These are phyloP conservation scores for Aphidius ervi DNA, from an alignment of 1,140 invertebrate genomes.

Conservation along the genomic window DNA sequence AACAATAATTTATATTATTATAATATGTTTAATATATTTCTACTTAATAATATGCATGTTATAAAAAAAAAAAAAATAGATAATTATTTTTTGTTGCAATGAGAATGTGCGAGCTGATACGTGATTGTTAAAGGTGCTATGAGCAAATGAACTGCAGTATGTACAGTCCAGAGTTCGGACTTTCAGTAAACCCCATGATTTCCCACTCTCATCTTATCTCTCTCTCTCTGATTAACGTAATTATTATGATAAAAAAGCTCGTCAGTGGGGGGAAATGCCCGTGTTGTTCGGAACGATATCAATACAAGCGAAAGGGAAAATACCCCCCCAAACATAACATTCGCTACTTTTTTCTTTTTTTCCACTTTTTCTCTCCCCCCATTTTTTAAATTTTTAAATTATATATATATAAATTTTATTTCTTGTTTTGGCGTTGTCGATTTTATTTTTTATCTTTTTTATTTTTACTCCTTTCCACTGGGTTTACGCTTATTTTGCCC, in stretches of 20 bases:
- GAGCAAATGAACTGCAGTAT: too few relatives aligned
- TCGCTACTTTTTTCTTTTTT: conserved; percentile 37
- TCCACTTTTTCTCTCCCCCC: conserved; percentile 8
- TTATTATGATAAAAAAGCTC: background rate
- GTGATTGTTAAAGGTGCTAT: too few relatives aligned
- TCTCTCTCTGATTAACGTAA: background rate
- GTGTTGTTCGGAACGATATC: conserved; percentile 20
- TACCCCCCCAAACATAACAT: conserved; percentile 26
- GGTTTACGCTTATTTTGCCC: background rate
- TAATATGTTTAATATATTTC: too few relatives aligned
- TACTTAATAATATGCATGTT: too few relatives aligned
- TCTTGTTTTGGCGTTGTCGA: too few relatives aligned
- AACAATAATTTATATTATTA: too few relatives aligned
- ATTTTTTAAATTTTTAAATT: conserved; percentile 1
- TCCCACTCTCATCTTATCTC: background rate
- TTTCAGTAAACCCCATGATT: background rate
- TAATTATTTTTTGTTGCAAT: too few relatives aligned
- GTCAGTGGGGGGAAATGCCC: conserved; percentile 10
- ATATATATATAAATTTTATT: too few relatives aligned
- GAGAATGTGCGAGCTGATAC: too few relatives aligned
- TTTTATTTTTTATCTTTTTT: too few relatives aligned
- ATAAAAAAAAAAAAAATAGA: too few relatives aligned
- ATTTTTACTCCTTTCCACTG: background rate
- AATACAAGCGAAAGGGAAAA: conserved; percentile 50
- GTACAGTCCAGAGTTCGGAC: too few relatives aligned